Percentiles rank a stretch among this genome's conserved stretches.
Evolutionary conservation across 2,113 vertebrate genomes (phyloP).

Genomic region (Gymnobelideus leadbeateri): DNA sequence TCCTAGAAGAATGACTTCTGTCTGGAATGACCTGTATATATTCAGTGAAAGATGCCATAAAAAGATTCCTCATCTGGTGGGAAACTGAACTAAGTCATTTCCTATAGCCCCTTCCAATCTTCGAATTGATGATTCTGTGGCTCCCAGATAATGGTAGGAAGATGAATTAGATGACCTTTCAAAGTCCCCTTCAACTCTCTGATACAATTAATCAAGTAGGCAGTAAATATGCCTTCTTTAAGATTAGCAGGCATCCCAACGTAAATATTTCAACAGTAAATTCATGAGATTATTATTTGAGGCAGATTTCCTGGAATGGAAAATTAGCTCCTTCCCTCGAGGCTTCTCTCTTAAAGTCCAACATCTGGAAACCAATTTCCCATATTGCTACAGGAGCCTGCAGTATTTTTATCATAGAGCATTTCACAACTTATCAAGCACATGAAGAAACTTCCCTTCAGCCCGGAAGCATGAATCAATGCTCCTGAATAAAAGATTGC

Average conservation of each 20-base stretch:
- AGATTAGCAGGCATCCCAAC: neutral
- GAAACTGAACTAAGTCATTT: neutral
- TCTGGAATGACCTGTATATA: neutral
- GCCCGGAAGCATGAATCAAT: conserved; percentile 13
- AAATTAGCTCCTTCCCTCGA: neutral
- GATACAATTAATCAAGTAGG: neutral
- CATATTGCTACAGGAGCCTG: neutral
- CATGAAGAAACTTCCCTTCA: conserved; percentile 11
- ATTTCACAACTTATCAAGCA: neutral
- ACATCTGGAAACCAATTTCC: neutral
- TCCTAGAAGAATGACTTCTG: neutral
- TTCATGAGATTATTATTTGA: conserved; percentile 5
- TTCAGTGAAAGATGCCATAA: neutral
- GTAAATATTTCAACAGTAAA: conserved; percentile 4
- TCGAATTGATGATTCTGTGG: neutral
- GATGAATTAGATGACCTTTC: neutral
- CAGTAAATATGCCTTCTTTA: conserved; percentile 6
- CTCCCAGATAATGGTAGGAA: neutral
- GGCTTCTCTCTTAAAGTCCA: neutral
- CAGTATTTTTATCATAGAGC: conserved; percentile 2
- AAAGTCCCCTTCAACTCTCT: neutral
- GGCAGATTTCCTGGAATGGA: neutral
- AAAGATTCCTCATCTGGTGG: neutral
- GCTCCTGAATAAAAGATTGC: conserved; percentile 8
- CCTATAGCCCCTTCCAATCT: neutral